Percentiles rank a stretch among this genome's conserved stretches.
Conservation (phyloP, 2,113 vertebrate genomes). For the Epinephelus moara region DNA sequence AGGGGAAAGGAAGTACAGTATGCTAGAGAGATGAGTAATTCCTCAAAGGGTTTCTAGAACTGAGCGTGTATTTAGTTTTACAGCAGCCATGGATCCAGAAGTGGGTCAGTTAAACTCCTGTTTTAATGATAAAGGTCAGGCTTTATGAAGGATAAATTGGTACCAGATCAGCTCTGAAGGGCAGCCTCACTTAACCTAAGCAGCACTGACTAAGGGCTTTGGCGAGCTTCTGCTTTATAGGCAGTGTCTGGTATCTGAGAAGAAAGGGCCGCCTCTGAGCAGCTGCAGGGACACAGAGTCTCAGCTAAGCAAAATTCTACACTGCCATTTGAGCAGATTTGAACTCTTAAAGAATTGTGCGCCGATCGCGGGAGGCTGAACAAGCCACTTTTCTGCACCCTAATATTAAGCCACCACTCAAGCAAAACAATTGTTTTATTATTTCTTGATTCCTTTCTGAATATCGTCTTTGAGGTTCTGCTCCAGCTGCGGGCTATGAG, state of each 20-base stretch:
- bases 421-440: conserved; percentile 69
- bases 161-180: conserved; percentile 58
- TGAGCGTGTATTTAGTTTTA: conserved; percentile 42
- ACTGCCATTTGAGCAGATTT: conserved; percentile 50
- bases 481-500: conserved; percentile 62
- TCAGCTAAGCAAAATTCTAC: conserved; percentile 40
- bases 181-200: conserved; percentile 50
- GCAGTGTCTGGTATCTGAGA: conserved; percentile 47
- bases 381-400: conserved; percentile 43
- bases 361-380: conserved; percentile 39
- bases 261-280: conserved; percentile 41
- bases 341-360: conserved; percentile 45
- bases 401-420: conserved; percentile 63
- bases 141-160: conserved; percentile 58
- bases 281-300: conserved; percentile 27
- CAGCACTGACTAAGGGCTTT: conserved; percentile 53
- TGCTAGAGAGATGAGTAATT: conserved; percentile 21
- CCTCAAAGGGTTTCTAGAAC: conserved; percentile 20
- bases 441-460: conserved; percentile 70
- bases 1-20: background rate
- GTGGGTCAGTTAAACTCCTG: conserved; percentile 51
- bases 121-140: conserved; percentile 65
- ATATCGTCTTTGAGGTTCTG: conserved; percentile 58
- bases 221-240: conserved; percentile 34
- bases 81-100: conserved; percentile 22